phyloP scores from a whole-genome alignment of 2,888 invertebrate species.

The Acronicta leporina region DNA sequence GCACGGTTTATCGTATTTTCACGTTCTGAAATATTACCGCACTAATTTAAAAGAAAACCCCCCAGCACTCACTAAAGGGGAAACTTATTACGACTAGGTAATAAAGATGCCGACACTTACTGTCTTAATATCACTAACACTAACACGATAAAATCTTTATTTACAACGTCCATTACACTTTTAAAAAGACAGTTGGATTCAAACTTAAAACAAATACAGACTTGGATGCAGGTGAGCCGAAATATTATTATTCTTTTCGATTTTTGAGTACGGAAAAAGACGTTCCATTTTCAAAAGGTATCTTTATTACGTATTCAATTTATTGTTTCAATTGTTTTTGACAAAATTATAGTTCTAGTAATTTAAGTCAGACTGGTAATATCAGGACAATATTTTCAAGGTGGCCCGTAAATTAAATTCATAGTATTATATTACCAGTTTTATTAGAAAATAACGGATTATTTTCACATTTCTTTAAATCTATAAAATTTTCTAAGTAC shows the following conservation, averaged over 20 bases:
- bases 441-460: no score
- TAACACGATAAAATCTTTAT: neutral
- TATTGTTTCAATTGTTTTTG: slow-evolving; percentile 57
- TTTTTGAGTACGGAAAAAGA: slow-evolving; percentile 29
- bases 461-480: no score
- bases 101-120: slow-evolving; percentile 54
- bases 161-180: slow-evolving; percentile 11
- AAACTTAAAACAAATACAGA: neutral
- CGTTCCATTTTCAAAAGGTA: slow-evolving; percentile 34
- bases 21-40: slow-evolving; percentile 49
- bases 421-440: no score
- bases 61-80: slow-evolving; percentile 51
- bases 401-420: slow-evolving; percentile 1
- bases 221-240: neutral
- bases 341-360: slow-evolving; percentile 31
- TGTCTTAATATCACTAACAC: slow-evolving; percentile 3
- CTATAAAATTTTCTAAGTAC: no score
- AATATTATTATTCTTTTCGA: neutral
- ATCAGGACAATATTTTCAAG: slow-evolving; percentile 19
- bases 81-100: slow-evolving; percentile 57
- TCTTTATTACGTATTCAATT: slow-evolving; percentile 60
- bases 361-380: slow-evolving; percentile 21
- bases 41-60: slow-evolving; percentile 58
- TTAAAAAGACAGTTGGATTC: neutral
- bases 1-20: slow-evolving; percentile 39